These are phyloP conservation scores for Drosophila truncata DNA, from an alignment of 1,140 invertebrate genomes.

Conservation along the genomic window DNA sequence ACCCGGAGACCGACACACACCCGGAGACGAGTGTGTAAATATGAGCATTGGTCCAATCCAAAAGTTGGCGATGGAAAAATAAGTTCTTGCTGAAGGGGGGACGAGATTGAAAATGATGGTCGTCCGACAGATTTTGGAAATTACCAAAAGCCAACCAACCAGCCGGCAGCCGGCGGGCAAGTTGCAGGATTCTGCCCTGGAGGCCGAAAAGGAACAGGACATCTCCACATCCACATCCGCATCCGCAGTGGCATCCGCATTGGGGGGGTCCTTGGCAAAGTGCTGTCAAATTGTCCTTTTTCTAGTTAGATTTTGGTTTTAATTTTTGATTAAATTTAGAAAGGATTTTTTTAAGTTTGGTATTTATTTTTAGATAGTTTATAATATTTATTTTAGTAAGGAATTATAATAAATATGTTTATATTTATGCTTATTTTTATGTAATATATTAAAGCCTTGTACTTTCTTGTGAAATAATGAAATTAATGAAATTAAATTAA, in stretches of 20 bases:
- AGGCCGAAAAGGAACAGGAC: conserved; percentile 27
- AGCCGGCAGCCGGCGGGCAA: conserved; percentile 23
- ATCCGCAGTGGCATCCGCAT: conserved; percentile 32
- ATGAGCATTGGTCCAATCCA: conserved; percentile 78
- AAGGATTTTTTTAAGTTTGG: no score
- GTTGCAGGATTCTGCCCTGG: conserved; percentile 23
- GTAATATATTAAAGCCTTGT: no score
- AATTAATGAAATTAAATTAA: no score
- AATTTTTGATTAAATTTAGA: no score
- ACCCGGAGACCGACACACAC: conserved; percentile 12
- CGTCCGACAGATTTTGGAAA: conserved; percentile 81
- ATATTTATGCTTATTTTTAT: no score
- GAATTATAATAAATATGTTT: no score
- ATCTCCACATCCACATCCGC: conserved; percentile 43
- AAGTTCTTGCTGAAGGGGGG: conserved; percentile 59
- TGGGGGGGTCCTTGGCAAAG: conserved; percentile 3
- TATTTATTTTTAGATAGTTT: no score
- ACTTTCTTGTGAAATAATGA: no score
- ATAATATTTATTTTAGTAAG: no score
- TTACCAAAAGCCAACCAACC: conserved; percentile 42
- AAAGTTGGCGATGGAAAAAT: conserved; percentile 80
- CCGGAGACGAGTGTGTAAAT: conserved; percentile 68
- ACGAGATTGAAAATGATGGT: conserved; percentile 80
- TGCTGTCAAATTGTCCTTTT: background rate
- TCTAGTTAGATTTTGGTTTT: background rate